phyloP scores from a whole-genome alignment of 2,113 vertebrate species.

The Cyphomyrus discorhynchus region DNA sequence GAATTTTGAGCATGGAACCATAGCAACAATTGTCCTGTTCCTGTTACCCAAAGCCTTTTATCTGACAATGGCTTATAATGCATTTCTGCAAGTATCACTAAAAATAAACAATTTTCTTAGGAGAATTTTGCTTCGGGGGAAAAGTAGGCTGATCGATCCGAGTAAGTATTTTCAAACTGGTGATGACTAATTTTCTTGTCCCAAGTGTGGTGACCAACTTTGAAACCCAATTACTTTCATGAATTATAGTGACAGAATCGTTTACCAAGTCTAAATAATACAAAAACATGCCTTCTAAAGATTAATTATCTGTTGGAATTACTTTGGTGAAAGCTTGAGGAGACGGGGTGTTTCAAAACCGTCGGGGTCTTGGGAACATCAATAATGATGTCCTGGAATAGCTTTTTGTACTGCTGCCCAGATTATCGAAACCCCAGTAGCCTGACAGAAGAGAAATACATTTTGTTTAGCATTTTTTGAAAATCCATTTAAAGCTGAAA shows the following conservation, averaged over 20 bases:
- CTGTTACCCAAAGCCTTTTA: background rate
- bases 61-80: background rate
- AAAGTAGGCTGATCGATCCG: background rate
- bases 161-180: conserved; percentile 10
- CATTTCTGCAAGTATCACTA: background rate
- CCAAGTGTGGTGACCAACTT: conserved; percentile 21
- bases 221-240: conserved; percentile 33
- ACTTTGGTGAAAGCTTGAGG: conserved; percentile 44
- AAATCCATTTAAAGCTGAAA: background rate
- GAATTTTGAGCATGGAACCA: background rate
- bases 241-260: conserved; percentile 32
- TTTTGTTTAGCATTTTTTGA: background rate
- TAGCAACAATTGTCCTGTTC: background rate
- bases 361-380: conserved; percentile 53
- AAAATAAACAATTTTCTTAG: background rate
- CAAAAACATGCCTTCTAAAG: conserved; percentile 38
- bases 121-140: background rate
- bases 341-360: conserved; percentile 43
- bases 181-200: conserved; percentile 13
- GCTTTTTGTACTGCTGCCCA: background rate
- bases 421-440: background rate
- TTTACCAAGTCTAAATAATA: conserved; percentile 35
- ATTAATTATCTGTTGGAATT: conserved; percentile 57
- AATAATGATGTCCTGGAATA: conserved; percentile 53
- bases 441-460: background rate